phyloP scores from a whole-genome alignment of 2,113 vertebrate genomes.

The Halichoerus grypus region DNA sequence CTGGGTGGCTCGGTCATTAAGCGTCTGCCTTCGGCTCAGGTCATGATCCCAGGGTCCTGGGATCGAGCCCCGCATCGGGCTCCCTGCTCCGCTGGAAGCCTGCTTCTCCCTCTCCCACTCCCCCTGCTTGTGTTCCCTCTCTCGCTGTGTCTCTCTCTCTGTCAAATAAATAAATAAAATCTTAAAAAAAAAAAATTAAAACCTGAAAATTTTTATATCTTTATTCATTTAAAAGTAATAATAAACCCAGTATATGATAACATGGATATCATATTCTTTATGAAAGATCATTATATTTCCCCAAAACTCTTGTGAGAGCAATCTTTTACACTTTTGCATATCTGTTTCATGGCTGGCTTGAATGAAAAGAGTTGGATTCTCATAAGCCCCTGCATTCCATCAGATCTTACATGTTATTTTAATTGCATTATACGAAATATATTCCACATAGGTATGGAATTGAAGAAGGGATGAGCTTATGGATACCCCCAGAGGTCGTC shows the following conservation, averaged over 20 bases:
- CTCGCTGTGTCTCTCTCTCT: too few relatives aligned
- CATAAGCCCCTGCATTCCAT: slow-evolving; percentile 26
- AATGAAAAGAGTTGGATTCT: slow-evolving; percentile 8
- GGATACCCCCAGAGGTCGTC: accelerated
- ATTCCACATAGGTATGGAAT: background rate
- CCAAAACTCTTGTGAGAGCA: background rate
- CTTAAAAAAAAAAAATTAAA: too few relatives aligned
- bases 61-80: too few relatives aligned
- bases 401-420: background rate
- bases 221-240: slow-evolving; percentile 31
- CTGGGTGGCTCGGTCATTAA: too few relatives aligned
- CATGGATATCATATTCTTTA: background rate
- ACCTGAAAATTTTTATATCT: background rate
- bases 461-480: background rate
- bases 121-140: too few relatives aligned
- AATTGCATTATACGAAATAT: background rate
- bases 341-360: background rate
- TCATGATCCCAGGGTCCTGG: too few relatives aligned
- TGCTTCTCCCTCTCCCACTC: too few relatives aligned
- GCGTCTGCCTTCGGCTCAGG: too few relatives aligned
- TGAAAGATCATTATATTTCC: background rate
- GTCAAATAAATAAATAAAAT: too few relatives aligned
- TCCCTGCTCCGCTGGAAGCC: too few relatives aligned
- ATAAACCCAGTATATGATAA: background rate
- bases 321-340: background rate